These are phyloP conservation scores for Plecotus auritus DNA, from an alignment of 2,113 vertebrate genomes.

Conservation along the genomic window DNA sequence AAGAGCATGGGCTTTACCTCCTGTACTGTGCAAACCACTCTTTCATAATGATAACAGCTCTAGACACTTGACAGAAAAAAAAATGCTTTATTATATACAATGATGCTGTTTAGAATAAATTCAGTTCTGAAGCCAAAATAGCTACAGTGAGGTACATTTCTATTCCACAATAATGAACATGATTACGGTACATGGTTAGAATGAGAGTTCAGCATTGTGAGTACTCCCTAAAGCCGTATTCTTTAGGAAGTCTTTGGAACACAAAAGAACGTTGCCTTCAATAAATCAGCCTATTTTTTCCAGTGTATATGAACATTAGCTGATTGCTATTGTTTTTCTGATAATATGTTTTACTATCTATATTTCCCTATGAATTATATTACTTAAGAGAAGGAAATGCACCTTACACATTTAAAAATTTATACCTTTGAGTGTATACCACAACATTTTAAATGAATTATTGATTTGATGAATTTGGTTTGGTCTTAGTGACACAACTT, in stretches of 20 bases:
- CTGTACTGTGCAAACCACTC: not conserved
- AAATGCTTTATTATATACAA: not conserved
- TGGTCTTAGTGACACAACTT: not conserved
- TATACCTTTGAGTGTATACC: not conserved
- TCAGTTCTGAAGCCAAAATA: not conserved
- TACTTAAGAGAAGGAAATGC: conserved; percentile 39
- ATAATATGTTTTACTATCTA: not conserved
- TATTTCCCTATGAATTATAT: not conserved
- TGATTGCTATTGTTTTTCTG: not conserved
- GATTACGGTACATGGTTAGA: not conserved
- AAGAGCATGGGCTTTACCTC: not conserved
- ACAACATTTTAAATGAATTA: conserved; percentile 10
- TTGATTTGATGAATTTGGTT: conserved; percentile 30
- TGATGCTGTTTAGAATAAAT: not conserved
- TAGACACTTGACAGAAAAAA: not conserved
- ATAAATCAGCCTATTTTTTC: not conserved
- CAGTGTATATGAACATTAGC: not conserved
- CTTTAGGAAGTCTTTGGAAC: not conserved
- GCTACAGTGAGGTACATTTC: not conserved
- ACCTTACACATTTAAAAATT: not conserved
- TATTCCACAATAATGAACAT: not conserved
- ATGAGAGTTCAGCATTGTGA: not conserved
- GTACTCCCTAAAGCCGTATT: not conserved
- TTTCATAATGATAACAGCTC: not conserved
- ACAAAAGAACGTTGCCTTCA: not conserved